These are phyloP conservation scores for Meghimatium bilineatum DNA, from an alignment of 2,888 invertebrate species.

Conservation along the genomic window DNA sequence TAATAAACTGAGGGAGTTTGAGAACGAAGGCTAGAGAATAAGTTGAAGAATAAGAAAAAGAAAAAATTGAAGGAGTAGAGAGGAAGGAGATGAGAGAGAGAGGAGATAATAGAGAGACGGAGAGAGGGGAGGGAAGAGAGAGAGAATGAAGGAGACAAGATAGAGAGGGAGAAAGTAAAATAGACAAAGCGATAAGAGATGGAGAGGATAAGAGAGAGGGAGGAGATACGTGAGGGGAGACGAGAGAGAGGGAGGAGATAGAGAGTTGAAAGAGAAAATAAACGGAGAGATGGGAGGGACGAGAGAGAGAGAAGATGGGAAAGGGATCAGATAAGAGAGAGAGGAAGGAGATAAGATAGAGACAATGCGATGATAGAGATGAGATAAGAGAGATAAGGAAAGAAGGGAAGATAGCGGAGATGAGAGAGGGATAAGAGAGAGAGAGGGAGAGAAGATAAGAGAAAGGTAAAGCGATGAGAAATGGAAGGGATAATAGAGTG, in stretches of 20 bases:
- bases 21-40: too few species aligned
- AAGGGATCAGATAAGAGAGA: background rate
- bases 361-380: background rate
- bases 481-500: background rate
- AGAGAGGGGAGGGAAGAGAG: background rate
- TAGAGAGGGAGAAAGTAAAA: background rate
- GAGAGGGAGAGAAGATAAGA: background rate
- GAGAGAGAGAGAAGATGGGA: conserved; percentile 2
- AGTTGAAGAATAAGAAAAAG: too few species aligned
- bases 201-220: background rate
- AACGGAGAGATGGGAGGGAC: background rate
- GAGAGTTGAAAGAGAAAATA: background rate
- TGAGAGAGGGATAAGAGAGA: background rate
- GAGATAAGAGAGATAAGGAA: background rate
- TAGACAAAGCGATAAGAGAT: background rate
- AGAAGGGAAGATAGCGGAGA: background rate
- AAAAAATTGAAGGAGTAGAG: too few species aligned
- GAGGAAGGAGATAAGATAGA: background rate
- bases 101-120: background rate
- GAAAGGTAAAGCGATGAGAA: background rate
- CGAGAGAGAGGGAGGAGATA: too few species aligned
- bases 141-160: background rate
- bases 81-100: background rate
- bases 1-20: too few species aligned
- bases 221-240: background rate